phyloP scores from a whole-genome alignment of 1,140 invertebrate species.

The Andrena cerasifolii region DNA sequence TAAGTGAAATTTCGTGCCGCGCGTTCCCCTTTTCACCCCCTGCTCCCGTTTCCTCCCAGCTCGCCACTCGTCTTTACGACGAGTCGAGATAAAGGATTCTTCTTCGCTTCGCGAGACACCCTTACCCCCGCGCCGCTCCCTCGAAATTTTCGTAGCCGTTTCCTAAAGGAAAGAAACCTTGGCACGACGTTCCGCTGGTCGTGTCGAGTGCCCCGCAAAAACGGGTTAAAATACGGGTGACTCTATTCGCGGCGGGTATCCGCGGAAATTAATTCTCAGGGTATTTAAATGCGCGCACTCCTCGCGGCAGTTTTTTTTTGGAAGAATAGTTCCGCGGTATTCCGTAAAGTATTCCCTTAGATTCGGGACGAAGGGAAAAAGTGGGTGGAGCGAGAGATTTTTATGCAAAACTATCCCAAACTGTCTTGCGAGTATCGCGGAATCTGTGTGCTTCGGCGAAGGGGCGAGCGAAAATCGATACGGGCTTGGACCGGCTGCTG shows the following conservation, averaged over 20 bases:
- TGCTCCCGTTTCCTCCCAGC: background rate
- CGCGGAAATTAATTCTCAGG: constrained; percentile 20
- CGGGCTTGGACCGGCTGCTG: background rate
- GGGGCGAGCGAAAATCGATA: background rate
- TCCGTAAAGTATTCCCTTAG: background rate
- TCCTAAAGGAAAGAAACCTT: constrained; percentile 36
- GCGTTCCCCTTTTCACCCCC: constrained; percentile 16
- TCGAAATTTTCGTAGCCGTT: constrained; percentile 51
- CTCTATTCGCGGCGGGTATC: too few relatives aligned
- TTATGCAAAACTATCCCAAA: background rate
- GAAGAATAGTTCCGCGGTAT: background rate
- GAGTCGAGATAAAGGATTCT: constrained; percentile 66
- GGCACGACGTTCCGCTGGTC: constrained; percentile 34
- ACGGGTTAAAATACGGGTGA: background rate
- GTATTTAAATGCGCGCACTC: background rate
- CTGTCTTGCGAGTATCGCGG: background rate
- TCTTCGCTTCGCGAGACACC: constrained; percentile 41
- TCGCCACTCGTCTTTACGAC: constrained; percentile 42
- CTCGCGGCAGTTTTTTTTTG: background rate
- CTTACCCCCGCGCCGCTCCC: constrained; percentile 29
- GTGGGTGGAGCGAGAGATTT: background rate
- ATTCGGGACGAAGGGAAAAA: background rate
- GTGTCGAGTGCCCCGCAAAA: constrained; percentile 13
- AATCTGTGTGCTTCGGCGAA: background rate
- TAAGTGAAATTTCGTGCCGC: constrained; percentile 70